Evolutionary conservation across 2,888 invertebrate species (phyloP).

Genomic region (Drosophila longiperda): DNA sequence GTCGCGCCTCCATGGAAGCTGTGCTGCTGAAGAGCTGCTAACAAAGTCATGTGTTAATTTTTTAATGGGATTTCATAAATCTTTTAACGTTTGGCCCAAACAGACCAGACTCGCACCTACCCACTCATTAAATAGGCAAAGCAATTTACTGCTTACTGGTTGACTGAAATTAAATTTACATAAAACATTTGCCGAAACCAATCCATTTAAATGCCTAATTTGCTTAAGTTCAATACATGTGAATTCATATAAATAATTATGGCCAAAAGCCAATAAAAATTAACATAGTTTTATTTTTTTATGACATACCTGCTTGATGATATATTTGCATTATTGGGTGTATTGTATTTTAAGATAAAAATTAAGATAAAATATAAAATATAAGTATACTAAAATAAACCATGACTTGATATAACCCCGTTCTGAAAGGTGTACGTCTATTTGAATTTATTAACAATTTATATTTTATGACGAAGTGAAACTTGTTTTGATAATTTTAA

Average conservation of each 20-base stretch:
- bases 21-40: slow-evolving; percentile 26
- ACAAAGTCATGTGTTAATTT: slow-evolving; percentile 74
- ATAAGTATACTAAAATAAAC: background rate
- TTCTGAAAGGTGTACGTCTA: background rate
- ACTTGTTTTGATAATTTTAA: background rate
- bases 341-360: background rate
- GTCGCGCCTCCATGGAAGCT: slow-evolving; percentile 2
- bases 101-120: background rate
- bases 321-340: background rate
- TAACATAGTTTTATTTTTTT: slow-evolving; percentile 6
- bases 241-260: slow-evolving; percentile 13
- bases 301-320: background rate
- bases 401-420: background rate
- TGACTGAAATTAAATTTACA: slow-evolving; percentile 43
- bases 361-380: background rate
- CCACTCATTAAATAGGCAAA: slow-evolving; percentile 13
- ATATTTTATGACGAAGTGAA: background rate
- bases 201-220: slow-evolving; percentile 38
- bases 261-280: slow-evolving; percentile 32
- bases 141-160: slow-evolving; percentile 42
- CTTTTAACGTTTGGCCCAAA: slow-evolving; percentile 41
- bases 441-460: background rate
- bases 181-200: slow-evolving; percentile 37
- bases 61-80: slow-evolving; percentile 73
- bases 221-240: slow-evolving; percentile 23